Conservation (phyloP, 2,113 vertebrate species). For the Hemicordylus capensis region DNA sequence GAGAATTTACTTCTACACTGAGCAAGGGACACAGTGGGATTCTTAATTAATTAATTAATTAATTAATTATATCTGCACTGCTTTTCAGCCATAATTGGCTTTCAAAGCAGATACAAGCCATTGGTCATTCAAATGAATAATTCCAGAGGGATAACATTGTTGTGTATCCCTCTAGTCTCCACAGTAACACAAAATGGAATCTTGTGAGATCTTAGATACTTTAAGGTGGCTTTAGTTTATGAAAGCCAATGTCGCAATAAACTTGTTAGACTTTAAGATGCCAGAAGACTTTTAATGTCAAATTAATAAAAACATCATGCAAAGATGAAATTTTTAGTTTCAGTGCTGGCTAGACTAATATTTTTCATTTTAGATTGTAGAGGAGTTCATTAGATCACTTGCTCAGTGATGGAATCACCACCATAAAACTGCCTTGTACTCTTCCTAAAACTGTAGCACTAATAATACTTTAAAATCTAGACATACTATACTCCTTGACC, state of each 20-base stretch:
- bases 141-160: background rate
- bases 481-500: background rate
- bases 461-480: background rate
- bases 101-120: background rate
- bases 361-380: too few relatives aligned
- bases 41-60: too few relatives aligned
- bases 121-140: background rate
- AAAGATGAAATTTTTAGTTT: conserved; percentile 41
- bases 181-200: background rate
- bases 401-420: background rate
- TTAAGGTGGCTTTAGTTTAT: background rate
- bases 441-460: background rate
- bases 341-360: fast-evolving
- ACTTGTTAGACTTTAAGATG: too few relatives aligned
- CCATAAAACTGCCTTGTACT: background rate
- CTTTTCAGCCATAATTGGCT: background rate
- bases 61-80: too few relatives aligned
- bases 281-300: conserved; percentile 16
- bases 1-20: background rate
- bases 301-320: background rate
- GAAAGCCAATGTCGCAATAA: too few relatives aligned
- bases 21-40: background rate
- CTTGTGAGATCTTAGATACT: background rate
- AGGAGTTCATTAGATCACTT: background rate
- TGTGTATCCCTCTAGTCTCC: background rate